Evolutionary conservation across 2,888 invertebrate genomes (phyloP), one percentile per base, ranked within the genome.

Genomic region (Pterostichus madidus): DNA sequence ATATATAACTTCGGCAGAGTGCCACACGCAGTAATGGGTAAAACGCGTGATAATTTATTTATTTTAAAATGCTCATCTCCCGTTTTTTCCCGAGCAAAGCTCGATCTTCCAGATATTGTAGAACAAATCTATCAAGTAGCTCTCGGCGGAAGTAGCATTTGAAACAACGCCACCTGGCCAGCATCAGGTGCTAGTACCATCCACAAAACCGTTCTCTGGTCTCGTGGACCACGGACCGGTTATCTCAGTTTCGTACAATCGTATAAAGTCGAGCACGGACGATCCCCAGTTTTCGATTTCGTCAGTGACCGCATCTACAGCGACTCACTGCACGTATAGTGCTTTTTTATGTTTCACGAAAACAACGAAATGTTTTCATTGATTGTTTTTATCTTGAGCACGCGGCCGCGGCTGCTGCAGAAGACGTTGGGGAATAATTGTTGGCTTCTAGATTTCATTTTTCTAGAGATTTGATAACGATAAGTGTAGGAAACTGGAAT

Each of bases 271-370:
- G 13, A 56, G 17, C 56, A 13, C 5, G 13, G 8, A 56, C 8
- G 2, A 17, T 56, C 56, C 56, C 8, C 64, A 13, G 59, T 32
- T 11, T 13, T 39, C 10, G 68, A 71, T 71, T 56, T 56, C 46
- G 39, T 71, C 44, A 39, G 68, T 13, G 10, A 39, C 13, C 46
- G 24, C 68, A 10, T 13, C 1, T 64, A 13, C 13, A 11, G 31
- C 17, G 64, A 64, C 64, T 31, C 35, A 32, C 64, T 15, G 13
- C 17, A 15, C 68, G 56, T 24, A 53, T 56, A 76, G 76, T 76
- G 76, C 76, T 56, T 76, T 76, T 76, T 76, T 76, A 76, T 76
- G 76, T 76, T 76, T 76, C 32, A 53, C 76, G 76, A 56, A 56
- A 56, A 75, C 75, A 24, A 24, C 31, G 49, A 64, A 75, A 53